Base-by-base conservation (phyloP, 1,140 invertebrate species). In the Lepidotrigona ventralis region DNA sequence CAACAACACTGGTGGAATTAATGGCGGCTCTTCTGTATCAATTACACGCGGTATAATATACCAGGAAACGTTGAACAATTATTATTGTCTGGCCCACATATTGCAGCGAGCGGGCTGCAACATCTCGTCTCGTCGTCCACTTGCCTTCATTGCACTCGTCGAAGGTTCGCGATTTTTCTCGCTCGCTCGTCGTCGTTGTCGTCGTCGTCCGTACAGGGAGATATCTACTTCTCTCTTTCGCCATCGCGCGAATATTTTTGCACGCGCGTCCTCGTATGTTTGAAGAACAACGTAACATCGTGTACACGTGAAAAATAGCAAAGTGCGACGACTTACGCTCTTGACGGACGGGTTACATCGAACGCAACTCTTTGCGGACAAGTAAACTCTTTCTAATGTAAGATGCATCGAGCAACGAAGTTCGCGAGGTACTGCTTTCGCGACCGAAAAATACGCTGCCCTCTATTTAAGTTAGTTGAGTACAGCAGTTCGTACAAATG, bases 1-100 rank as follows among this genome's bases (percentile, higher is more conserved):
- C 80, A 63, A 64, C 68, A 69, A 84, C 80, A 77, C 66, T 39
- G 74, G 29, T 6, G 23, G 79, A 90, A 86, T 90, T 84, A 88
- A 80, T 33, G 86, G 86, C 90, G 90, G 89, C 81, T 86, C 76
- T 85, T 90, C 86, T 91, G 84, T 89, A 89, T 90, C 91, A 91
- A 91, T 92, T 90, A 90, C 81, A 86, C 76, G 84, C 69, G 75
- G 70, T 86, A 85, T 90, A 86, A 89, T 86, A 90, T 91, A 92
- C 90, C 91, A 91, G 91, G 90, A 91, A 92, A 91, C 76, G 88
- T 86, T 81, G 73, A 90, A 91, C 90, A 90, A 91, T 91, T 91
- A 92, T 92, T 90, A 73, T 89, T 85, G 88, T 91, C 91, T 92
- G 91, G 90, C 90, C 91, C 89, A 92, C 86, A 91, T 92, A 90